Evolutionary conservation across 2,888 invertebrate genomes (phyloP).

Genomic region (Exephanes ischioxanthus): DNA sequence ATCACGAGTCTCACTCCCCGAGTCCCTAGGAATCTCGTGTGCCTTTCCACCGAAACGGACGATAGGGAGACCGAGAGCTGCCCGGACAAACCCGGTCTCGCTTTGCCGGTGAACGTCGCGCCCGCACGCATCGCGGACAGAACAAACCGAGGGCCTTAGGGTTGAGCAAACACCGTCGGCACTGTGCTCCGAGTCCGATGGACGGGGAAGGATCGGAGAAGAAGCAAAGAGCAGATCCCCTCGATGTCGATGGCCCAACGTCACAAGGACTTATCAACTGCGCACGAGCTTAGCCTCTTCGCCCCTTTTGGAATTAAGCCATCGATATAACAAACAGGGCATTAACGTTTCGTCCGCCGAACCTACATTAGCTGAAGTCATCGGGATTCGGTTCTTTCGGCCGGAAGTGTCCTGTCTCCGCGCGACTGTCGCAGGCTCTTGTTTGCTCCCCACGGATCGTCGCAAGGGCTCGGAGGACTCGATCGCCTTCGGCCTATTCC

Average conservation of each 20-base stretch:
- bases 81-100: neutral
- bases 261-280: neutral
- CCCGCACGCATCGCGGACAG: constrained; percentile 49
- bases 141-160: constrained; percentile 25
- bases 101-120: constrained; percentile 22
- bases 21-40: neutral
- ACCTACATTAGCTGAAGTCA: constrained; percentile 58
- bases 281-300: neutral
- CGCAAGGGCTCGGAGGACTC: neutral
- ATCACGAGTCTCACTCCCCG: neutral
- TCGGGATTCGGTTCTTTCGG: neutral
- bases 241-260: neutral
- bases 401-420: neutral
- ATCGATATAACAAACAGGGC: constrained; percentile 66
- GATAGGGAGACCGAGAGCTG: constrained; percentile 43
- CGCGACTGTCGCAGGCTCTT: neutral
- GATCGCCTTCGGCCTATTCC: neutral
- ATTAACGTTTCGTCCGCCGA: constrained; percentile 67
- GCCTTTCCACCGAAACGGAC: constrained; percentile 43
- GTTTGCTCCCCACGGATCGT: neutral
- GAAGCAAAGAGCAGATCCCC: neutral
- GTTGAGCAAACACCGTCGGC: constrained; percentile 66
- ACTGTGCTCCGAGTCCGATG: constrained; percentile 40
- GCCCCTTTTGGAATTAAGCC: neutral
- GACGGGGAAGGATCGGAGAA: constrained; percentile 5